A percentile compares a stretch with the other conserved stretches of the same genome.
phyloP scores from a whole-genome alignment of 2,113 vertebrate species.

The Pteruthius melanotis region DNA sequence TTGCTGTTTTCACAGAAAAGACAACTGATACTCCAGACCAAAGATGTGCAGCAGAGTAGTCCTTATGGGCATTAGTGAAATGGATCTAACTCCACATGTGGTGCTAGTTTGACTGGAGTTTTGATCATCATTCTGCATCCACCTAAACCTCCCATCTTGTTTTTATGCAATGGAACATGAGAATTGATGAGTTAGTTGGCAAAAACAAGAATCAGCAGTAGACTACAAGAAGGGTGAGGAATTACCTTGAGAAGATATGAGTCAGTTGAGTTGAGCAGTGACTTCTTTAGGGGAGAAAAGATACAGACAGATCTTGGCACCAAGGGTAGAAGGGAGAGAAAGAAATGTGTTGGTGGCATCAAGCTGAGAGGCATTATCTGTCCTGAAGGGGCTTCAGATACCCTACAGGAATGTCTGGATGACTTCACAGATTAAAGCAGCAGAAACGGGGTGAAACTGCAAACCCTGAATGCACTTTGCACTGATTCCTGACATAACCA shows the following conservation, averaged over 20 bases:
- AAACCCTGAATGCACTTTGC: not conserved
- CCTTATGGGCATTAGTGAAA: not conserved
- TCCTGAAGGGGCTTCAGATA: not conserved
- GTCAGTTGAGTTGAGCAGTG: not conserved
- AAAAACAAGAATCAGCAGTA: not conserved
- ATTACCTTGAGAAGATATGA: not conserved
- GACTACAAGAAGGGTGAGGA: not conserved
- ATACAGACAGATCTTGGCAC: not conserved
- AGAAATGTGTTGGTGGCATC: not conserved
- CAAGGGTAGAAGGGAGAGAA: not conserved
- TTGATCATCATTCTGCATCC: not conserved
- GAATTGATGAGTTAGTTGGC: not conserved
- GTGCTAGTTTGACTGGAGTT: not conserved
- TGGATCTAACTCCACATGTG: not conserved
- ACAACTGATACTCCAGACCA: not conserved
- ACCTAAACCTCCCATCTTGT: not conserved
- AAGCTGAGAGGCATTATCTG: not conserved
- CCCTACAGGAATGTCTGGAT: not conserved
- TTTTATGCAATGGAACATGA: not conserved
- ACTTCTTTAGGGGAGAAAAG: not conserved
- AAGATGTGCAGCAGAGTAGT: not conserved
- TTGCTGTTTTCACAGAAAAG: not conserved
- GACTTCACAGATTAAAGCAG: not conserved
- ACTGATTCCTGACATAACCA: not conserved
- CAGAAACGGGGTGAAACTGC: not conserved